Base-by-base conservation (phyloP, 2,888 invertebrate genomes). In the Nemapogon koenigi region DNA sequence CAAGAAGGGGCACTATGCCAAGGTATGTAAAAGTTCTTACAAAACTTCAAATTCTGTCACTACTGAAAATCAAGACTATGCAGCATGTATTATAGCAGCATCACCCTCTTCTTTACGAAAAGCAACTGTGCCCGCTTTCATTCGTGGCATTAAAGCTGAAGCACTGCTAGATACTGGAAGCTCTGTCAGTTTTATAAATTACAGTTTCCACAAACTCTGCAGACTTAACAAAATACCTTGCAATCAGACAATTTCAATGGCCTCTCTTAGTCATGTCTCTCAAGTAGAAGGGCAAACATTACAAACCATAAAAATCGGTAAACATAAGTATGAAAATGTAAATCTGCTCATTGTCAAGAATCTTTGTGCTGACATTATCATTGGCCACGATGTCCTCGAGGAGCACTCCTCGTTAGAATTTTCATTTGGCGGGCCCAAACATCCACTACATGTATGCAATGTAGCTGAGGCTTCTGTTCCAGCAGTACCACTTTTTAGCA, bases 31-130 rank as follows among this genome's bases (percentile, higher is more conserved):
- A 31, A 31, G 31, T n/a, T 15, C 13, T 15, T n/a, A 16, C n/a
- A 15, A 15, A 31, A 15, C 16, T 16, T 31, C 14, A 3, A 31
- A 18, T 14, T 19, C 11, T 22, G 4, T 25, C 3, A 14, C 10
- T 27, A 25, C 37, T 39, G 40, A 44, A 42, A 44, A 43, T 40
- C 39, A 43, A 43, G 22, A 22, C 22, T 7, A 7, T 6, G 6
- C 22, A 10, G 22, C 22, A 7, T 6, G 6, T 22, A 22, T 22
- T 7, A 22, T 22, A 7, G 22, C 22, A 7, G 22, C 22, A 7
- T 22, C 22, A 10, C 22, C 22, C 10, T 6, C 22, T 7, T 22
- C 22, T 22, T 22, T 22, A 22, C 22, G 22, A 22, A 22, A 22
- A 22, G 22, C 22, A 22, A 22, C 10, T 22, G 22, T 22, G 10